Base-by-base conservation (phyloP, 2,113 vertebrate species). In the Uria lomvia region DNA sequence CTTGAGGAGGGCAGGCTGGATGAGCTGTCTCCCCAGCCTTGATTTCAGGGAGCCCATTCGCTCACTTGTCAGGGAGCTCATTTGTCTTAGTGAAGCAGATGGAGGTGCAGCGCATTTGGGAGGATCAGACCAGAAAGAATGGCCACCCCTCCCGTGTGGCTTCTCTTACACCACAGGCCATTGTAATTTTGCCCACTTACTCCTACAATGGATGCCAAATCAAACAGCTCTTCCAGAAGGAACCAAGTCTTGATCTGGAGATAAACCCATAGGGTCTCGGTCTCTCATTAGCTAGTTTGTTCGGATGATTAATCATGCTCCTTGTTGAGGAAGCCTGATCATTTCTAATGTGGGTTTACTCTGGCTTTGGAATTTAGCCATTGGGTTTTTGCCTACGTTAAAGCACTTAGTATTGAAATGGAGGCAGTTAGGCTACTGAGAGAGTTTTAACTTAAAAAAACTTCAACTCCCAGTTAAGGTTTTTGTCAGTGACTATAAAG, bases 341-440 rank as follows among this genome's bases (percentile, higher is more conserved):
- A 58, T 88, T 92, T 93, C 92, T 96, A 73, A 49, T 93, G 94
- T 93, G 93, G 96, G 73, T 91, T 97, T 87, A 72, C 45, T 30
- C 65, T 90, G 85, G 45, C 90, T 95, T 96, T 97, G 94, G 93
- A 96, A 93, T 86, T 58, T 73, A 77, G 90, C 81, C 94, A 82
- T 86, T 52, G 71, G 87, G 95, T 94, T 96, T 87, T 88, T 94
- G 90, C 74, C 53, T 94, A 21, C 83, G 56, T 82, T 62, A 96
- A 96, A 90, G 53, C 74, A 91, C 91, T 94, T 93, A 95, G 45
- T 36, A 45, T 50, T 82, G 87, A 94, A 92, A 95, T 88, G 1
- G 49, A 76, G 59, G 66, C 58, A 93, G 49, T 96, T 93, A 96
- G 78, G 58, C 49, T 94, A 81, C 74, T 73, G 77, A 86, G 93